Evolutionary conservation across 35 echinoderm and acorn worm species (phyloP), one percentile per base, ranked within the genome.

Genomic region (Amphiura filiformis): DNA sequence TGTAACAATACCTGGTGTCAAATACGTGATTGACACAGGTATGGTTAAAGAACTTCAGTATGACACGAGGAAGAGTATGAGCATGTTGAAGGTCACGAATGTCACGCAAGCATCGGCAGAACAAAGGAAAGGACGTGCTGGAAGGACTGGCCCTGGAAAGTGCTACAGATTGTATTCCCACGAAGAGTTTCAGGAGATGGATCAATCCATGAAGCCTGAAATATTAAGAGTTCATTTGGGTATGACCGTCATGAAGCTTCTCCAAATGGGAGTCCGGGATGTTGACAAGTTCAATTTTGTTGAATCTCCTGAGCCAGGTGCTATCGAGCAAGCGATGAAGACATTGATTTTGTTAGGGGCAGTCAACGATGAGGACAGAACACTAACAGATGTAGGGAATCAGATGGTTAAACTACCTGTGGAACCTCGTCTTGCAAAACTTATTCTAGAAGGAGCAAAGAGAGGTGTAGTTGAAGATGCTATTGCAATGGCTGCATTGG

Each of bases 171-270:
- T 89, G 26, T 89, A 89, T 61, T 65, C 87, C 11, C 36, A 89
- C 37, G 52, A 89, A 2, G 87, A 81, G 31, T 81, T 81, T 81
- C 34, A 80, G 23, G 49, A 81, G 14, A 36, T 89, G 77, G 56
- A 89, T 28, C 36, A 35, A 37, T 81, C 34, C 15, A 89, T 81
- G 78, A 89, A 89, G 36, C 87, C 87, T 28, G 87, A 89, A 39
- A 89, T 89, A n/a, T 31, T 89, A 15, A 80, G 87, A 38, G 87
- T 89, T 0, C 87, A 89, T 65, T 78, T 89, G 20, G 87, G 87
- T 30, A 89, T 89, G 87, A 78, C 87, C 5, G 87, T 80, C 5
- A 39, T 89, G 13, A 78, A 89, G 31, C 87, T 89, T 64, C 36
- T 89, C 7, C 77, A 89, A 42, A 77, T 89, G 39, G 87, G 87